Evolutionary conservation across 1,140 invertebrate species (phyloP), one percentile per base, ranked within the genome.

Genomic region (Brachionus koreanus): DNA sequence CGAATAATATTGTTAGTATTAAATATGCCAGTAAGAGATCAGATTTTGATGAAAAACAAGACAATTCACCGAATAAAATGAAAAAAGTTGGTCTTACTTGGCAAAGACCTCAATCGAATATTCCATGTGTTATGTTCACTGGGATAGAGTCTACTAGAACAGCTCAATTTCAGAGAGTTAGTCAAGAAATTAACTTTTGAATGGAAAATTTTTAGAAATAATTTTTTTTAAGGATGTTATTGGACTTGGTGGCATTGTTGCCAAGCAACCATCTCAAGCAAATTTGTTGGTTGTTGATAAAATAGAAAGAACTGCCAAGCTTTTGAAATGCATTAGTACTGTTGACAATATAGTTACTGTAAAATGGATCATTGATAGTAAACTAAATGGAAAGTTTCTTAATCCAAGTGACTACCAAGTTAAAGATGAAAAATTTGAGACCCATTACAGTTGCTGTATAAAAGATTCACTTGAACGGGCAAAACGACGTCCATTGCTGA

Each of bases 221-320:
- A 25, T 13, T 13, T 74, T 74, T 46, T 74, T 74, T 46, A 74
- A 74, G 69, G 76, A 79, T 65, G 49, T 65, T 3, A 79, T 79
- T 29, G 61, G 19, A 19, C 49, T 79, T 19, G 76, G 76, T 6
- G 76, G 49, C 57, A 65, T 79, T 42, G 7, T 79, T 29, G 46
- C 76, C 16, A 79, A 79, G 23, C 46, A 79, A 13, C 76, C 76
- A 12, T 23, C 46, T 37, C 76, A 79, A 79, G 39, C 76, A 25
- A 79, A 46, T 3, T 9, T 42, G 10, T n/a, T 79, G 12, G 33
- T 63, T n/a, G 76, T 79, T 6, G 76, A 79, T 29, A 79, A 79
- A 65, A 79, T 79, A n/a, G 76, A 79, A 19, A 19, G 76, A 43
- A 79, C 76, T 6, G 76, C 76, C 25, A 79, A 79, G 25, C n/a